Evolutionary conservation across 2,113 vertebrate genomes (phyloP).

Genomic region (Pao palembangensis): DNA sequence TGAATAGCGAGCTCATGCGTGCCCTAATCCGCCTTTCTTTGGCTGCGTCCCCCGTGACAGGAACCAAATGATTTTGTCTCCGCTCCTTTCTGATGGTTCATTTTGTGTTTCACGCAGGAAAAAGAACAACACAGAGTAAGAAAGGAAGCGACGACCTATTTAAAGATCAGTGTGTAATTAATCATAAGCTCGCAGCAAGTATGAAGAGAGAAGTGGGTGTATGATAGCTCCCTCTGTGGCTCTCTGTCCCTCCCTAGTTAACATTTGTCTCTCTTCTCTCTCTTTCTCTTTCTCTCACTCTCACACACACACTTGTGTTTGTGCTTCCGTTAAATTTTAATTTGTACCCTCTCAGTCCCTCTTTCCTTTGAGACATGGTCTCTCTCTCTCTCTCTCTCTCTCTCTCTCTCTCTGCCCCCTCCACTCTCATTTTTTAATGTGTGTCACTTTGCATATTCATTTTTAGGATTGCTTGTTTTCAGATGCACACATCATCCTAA

Average conservation of each 20-base stretch:
- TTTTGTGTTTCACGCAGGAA: constrained; percentile 20
- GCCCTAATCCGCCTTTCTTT: not conserved
- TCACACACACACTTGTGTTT: constrained; percentile 1
- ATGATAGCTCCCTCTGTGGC: constrained; percentile 52
- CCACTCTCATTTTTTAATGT: not conserved
- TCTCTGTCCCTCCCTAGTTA: constrained; percentile 42
- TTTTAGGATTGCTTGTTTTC: not conserved
- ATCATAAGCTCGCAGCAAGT: constrained; percentile 61
- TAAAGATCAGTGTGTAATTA: constrained; percentile 66
- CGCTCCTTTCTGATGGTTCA: not conserved
- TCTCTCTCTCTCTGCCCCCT: not conserved
- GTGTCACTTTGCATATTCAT: not conserved
- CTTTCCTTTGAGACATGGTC: not conserved
- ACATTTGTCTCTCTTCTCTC: constrained; percentile 23
- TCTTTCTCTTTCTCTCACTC: not conserved
- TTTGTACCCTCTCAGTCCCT: constrained; percentile 17
- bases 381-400: not conserved
- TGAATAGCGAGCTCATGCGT: constrained; percentile 1
- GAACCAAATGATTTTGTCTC: not conserved
- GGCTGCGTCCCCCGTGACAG: not conserved
- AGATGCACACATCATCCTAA: not conserved
- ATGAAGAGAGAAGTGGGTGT: constrained; percentile 54
- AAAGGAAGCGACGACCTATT: constrained; percentile 59
- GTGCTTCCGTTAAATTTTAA: constrained; percentile 32
- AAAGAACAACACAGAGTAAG: constrained; percentile 25